Evolutionary conservation across 2,113 vertebrate genomes (phyloP).

Genomic region (Barnardius zonarius): DNA sequence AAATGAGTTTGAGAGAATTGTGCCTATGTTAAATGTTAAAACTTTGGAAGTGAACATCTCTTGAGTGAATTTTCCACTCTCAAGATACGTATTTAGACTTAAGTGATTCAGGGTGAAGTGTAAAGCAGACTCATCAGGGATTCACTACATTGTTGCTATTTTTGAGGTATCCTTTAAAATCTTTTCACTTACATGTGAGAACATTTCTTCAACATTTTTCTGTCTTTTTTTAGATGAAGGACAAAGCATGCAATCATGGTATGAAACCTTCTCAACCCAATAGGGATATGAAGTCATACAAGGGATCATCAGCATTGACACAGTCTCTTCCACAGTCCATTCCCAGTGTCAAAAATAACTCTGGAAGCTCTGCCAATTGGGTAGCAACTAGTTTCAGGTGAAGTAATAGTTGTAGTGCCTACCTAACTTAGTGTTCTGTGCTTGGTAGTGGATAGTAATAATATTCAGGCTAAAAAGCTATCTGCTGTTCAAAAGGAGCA

Average conservation of each 20-base stretch:
- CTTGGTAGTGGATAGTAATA: background rate
- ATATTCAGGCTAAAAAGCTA: background rate
- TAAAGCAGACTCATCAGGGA: background rate
- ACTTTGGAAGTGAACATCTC: background rate
- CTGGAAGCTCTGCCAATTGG: constrained; percentile 69
- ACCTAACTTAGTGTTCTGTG: background rate
- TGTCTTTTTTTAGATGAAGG: constrained; percentile 68
- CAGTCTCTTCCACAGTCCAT: constrained; percentile 80
- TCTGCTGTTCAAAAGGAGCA: background rate
- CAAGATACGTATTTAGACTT: background rate
- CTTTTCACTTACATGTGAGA: background rate
- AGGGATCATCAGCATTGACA: constrained; percentile 55
- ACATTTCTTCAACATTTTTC: background rate
- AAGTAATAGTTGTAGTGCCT: background rate
- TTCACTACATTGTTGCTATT: background rate
- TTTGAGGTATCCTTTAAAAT: background rate
- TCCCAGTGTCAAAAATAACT: constrained; percentile 59
- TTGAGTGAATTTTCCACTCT: background rate
- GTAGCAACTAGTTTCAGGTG: constrained; percentile 74
- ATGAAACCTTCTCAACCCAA: constrained; percentile 68
- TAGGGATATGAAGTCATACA: constrained; percentile 70
- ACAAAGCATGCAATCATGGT: constrained; percentile 67
- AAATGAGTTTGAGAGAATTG: background rate
- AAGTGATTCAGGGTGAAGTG: background rate
- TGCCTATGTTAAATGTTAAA: background rate